These are phyloP conservation scores for Cinclus cinclus DNA, from an alignment of 2,113 vertebrate species.

Conservation along the genomic window DNA sequence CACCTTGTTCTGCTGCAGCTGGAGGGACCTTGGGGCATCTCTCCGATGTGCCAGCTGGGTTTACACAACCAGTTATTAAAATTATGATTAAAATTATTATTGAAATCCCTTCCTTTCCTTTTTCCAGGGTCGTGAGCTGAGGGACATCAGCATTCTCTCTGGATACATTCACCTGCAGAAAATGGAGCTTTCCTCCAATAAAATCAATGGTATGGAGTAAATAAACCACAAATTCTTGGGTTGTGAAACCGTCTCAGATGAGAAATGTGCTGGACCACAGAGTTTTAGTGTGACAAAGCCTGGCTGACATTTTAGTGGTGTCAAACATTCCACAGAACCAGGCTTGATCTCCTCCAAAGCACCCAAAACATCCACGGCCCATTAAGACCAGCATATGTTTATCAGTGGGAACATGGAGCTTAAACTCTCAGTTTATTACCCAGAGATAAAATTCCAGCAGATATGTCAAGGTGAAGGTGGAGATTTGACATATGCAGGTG, in stretches of 20 bases:
- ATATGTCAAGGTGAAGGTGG: not conserved
- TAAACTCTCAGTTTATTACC: not conserved
- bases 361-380: not conserved
- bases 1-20: not conserved
- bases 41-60: not conserved
- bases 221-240: not conserved
- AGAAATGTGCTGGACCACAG: not conserved
- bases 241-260: not conserved
- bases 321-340: not conserved
- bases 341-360: not conserved
- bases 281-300: not conserved
- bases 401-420: not conserved
- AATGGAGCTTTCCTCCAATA: constrained; percentile 88
- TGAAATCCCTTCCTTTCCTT: not conserved
- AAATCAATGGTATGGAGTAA: constrained; percentile 84
- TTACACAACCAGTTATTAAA: not conserved
- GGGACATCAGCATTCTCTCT: constrained; percentile 80
- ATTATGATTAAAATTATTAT: not conserved
- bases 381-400: not conserved
- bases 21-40: not conserved
- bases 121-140: constrained; percentile 77
- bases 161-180: constrained; percentile 86
- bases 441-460: not conserved
- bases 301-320: not conserved
- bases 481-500: not conserved